phyloP scores from a whole-genome alignment of 2,888 invertebrate genomes.

The Pristionchus exspectatus region DNA sequence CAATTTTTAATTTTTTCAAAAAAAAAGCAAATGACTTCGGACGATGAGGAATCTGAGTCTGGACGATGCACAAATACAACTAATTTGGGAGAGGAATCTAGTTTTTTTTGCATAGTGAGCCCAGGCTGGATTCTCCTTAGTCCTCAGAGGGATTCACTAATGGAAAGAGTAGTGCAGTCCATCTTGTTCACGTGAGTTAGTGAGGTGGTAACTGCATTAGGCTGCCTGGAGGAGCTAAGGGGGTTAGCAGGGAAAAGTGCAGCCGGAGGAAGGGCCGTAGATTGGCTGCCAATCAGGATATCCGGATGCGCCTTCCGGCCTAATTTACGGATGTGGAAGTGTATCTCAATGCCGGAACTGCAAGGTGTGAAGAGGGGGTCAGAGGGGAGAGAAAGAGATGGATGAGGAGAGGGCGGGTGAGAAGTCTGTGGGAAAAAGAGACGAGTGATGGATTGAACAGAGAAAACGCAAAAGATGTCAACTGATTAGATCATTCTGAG shows the following conservation, averaged over 20 bases:
- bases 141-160: not conserved
- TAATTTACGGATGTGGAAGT: not conserved
- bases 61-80: not conserved
- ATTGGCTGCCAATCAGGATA: not conserved
- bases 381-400: not conserved
- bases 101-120: no score
- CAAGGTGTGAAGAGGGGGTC: slow-evolving; percentile 34
- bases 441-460: slow-evolving; percentile 47
- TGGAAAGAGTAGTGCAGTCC: not conserved
- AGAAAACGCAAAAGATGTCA: not conserved
- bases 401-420: not conserved
- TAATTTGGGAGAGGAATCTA: no score
- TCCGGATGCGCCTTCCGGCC: not conserved
- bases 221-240: not conserved
- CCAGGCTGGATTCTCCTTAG: no score
- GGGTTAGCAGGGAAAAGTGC: slow-evolving; percentile 11
- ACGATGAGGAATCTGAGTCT: slow-evolving; percentile 18
- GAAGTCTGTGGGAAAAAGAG: slow-evolving; percentile 6
- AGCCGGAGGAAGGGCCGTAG: not conserved
- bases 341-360: slow-evolving; percentile 6
- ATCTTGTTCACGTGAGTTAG: not conserved
- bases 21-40: slow-evolving; percentile 18
- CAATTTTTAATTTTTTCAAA: not conserved
- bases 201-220: slow-evolving; percentile 11
- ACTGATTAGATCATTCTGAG: slow-evolving; percentile 33